Evolutionary conservation across 2,888 invertebrate genomes (phyloP).

Genomic region (Elaeidobius kamerunicus): DNA sequence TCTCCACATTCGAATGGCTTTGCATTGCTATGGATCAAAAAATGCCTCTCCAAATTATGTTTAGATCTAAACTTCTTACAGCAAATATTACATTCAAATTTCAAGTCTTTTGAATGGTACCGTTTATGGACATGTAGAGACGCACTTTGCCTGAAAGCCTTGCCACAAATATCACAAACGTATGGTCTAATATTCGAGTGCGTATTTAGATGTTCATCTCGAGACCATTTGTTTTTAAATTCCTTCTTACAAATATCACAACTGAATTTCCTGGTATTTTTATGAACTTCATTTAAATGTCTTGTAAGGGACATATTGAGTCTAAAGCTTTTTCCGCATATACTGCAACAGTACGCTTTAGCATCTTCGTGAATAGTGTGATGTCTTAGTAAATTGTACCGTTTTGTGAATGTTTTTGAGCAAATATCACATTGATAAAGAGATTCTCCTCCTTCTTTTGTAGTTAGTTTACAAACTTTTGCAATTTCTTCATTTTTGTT

Average conservation of each 20-base stretch:
- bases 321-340: conserved; percentile 55
- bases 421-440: conserved; percentile 50
- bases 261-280: conserved; percentile 49
- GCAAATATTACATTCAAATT: conserved; percentile 53
- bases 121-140: conserved; percentile 44
- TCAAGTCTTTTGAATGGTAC: conserved; percentile 38
- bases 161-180: conserved; percentile 56
- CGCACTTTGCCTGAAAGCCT: conserved; percentile 53
- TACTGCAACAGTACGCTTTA: conserved; percentile 51
- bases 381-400: conserved; percentile 51
- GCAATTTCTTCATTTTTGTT: conserved; percentile 34
- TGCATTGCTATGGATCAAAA: conserved; percentile 56
- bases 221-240: conserved; percentile 53
- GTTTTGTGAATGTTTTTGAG: conserved; percentile 42
- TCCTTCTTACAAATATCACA: conserved; percentile 52
- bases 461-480: conserved; percentile 39
- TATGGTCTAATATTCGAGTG: conserved; percentile 52
- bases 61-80: conserved; percentile 55
- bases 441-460: conserved; percentile 37
- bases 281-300: conserved; percentile 54
- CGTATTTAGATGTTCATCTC: conserved; percentile 53
- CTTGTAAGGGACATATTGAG: conserved; percentile 53
- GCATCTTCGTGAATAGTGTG: conserved; percentile 50
- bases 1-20: conserved; percentile 53
- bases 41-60: conserved; percentile 55